Percentiles rank a stretch among this genome's conserved stretches.
phyloP scores from a whole-genome alignment of 2,888 invertebrate species.

The Clitarchus hookeri region DNA sequence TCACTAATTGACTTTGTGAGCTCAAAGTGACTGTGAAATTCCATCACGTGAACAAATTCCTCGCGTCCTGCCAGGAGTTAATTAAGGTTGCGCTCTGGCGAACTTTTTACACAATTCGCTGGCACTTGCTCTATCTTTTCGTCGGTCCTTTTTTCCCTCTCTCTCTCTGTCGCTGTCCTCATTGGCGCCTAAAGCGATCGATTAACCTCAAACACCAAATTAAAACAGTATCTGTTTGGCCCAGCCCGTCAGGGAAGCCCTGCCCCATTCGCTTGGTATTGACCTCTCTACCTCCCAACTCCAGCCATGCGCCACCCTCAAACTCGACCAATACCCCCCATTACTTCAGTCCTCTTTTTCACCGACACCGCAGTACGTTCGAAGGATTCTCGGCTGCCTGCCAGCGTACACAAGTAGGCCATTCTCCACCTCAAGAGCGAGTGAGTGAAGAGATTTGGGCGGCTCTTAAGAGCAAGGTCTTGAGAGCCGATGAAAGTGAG shows the following conservation, averaged over 20 bases:
- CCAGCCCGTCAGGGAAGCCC: neutral
- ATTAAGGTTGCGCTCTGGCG: constrained; percentile 2
- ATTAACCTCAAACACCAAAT: neutral
- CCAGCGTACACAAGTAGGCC: no score
- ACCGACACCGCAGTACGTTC: no score
- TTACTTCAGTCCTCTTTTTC: no score
- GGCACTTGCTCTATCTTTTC: neutral
- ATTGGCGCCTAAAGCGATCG: neutral
- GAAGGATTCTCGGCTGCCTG: no score
- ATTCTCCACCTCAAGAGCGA: no score
- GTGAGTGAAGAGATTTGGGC: no score
- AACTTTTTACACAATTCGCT: neutral
- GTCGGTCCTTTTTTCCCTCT: neutral
- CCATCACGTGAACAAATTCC: constrained; percentile 14
- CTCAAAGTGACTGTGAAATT: constrained; percentile 9
- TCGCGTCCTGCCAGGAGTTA: neutral
- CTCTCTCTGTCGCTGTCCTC: neutral
- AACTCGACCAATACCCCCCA: no score
- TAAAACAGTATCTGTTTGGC: neutral
- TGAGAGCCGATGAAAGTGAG: no score
- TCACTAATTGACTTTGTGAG: neutral
- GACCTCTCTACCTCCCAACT: neutral
- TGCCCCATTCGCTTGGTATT: neutral
- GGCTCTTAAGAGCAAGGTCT: no score
- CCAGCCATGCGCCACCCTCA: no score